Evolutionary conservation across 2,113 vertebrate genomes (phyloP), one percentile per base, ranked within the genome.

Genomic region (Platichthys flesus): DNA sequence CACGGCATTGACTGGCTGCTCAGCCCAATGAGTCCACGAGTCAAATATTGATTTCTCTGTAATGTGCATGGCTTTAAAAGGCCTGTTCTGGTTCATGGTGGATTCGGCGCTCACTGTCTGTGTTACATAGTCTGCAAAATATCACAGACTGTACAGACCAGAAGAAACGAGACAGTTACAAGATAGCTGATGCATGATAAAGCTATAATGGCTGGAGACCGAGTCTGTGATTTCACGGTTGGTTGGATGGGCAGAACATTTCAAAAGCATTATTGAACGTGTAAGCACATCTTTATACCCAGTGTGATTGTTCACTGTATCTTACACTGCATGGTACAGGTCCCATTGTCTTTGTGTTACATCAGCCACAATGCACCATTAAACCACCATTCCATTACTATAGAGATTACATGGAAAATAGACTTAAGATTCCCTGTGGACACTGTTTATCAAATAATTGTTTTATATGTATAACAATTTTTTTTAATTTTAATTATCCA

Each of bases 21-120:
- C 58, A 61, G 60, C 24, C 42, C 67, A 71, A n/a, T 42, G 56
- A 74, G 71, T 55, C 67, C 73, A 59, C 59, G 26, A n/a, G 45
- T 79, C 74, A 67, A 54, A 77, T 83, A 82, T 87, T 67, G 80
- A 86, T 90, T 87, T 83, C 47, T 77, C 37, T 72, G 54, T 63
- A 64, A 76, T 71, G 62, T 63, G 55, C 45, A 21, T 23, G 51
- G 71, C 72, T 80, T 23, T 23, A 57, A 72, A 69, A 54, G 64
- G 59, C 26, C 37, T 16, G 28, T 37, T 56, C n/a, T 57, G 45
- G 14, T 21, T 45, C 57, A 63, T 14, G 72, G 47, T 31, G 74
- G 67, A 45, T 31, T 45, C 16, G 0, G 8, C 1, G 9, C 65
- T 57, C 58, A 10, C 9, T 54, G 23, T n/a, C 35, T 76, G 67